phyloP scores from a whole-genome alignment of 1,140 invertebrate genomes.

The Eubasilissa regina region DNA sequence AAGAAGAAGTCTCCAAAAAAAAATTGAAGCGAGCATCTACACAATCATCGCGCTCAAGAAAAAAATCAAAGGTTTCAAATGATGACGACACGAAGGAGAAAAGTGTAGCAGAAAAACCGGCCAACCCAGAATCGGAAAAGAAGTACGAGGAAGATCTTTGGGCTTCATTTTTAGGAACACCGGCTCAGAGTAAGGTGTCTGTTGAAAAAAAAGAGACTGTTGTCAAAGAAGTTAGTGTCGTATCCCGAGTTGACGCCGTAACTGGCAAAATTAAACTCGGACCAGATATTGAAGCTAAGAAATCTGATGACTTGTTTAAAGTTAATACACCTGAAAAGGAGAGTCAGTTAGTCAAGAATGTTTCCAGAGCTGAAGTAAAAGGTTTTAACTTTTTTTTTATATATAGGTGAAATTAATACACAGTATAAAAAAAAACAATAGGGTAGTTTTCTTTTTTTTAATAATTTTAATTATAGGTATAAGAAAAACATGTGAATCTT shows the following conservation, averaged over 20 bases:
- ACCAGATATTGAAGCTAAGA: neutral
- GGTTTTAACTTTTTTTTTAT: slow-evolving; percentile 11
- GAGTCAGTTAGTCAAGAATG: neutral
- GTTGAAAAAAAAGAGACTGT: neutral
- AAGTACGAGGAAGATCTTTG: slow-evolving; percentile 81
- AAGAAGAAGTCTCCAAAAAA: slow-evolving; percentile 64
- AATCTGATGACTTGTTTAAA: slow-evolving; percentile 11
- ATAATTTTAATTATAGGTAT: too few relatives aligned
- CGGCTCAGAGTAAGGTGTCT: slow-evolving; percentile 43
- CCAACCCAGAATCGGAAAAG: slow-evolving; percentile 76
- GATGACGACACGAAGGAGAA: slow-evolving; percentile 63
- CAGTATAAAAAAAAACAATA: too few relatives aligned
- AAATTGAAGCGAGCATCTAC: slow-evolving; percentile 64
- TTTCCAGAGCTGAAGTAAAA: neutral
- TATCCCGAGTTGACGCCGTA: neutral
- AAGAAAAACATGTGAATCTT: too few relatives aligned
- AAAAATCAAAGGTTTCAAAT: slow-evolving; percentile 57
- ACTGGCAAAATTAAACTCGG: slow-evolving; percentile 1
- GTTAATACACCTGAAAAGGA: neutral
- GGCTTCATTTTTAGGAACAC: slow-evolving; percentile 80
- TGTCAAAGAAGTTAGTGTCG: neutral
- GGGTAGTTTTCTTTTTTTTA: too few relatives aligned
- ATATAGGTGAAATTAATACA: too few relatives aligned
- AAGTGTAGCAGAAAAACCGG: slow-evolving; percentile 61
- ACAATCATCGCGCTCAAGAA: slow-evolving; percentile 61